Evolutionary conservation across 2,888 invertebrate genomes (phyloP).

Genomic region (Lasioglossum vierecki): DNA sequence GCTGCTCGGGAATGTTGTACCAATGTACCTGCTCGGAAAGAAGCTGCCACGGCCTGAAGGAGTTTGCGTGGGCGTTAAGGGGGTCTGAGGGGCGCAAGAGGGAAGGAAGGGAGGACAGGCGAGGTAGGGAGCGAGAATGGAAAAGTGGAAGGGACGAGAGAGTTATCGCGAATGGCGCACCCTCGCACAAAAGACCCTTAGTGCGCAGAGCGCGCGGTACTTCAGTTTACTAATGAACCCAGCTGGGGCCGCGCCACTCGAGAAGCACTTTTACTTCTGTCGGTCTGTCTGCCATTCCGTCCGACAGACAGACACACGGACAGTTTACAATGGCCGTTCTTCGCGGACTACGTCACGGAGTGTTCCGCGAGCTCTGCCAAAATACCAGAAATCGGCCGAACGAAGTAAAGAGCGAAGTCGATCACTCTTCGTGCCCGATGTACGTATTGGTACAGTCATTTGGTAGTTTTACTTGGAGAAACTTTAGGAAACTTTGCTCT

Average conservation of each 20-base stretch:
- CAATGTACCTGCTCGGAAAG: constrained; percentile 36
- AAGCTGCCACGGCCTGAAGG: constrained; percentile 34
- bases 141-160: constrained; percentile 57
- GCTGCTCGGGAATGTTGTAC: background rate
- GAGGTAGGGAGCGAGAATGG: constrained; percentile 39
- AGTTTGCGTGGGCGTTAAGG: background rate
- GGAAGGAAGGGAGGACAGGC: background rate
- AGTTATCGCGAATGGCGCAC: constrained; percentile 70
- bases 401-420: background rate
- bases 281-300: constrained; percentile 71
- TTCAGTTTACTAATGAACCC: constrained; percentile 80
- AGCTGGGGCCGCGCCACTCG: constrained; percentile 75
- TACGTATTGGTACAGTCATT: too few species aligned
- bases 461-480: too few species aligned
- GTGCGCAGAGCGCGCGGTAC: constrained; percentile 70
- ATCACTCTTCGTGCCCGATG: background rate
- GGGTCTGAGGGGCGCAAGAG: background rate
- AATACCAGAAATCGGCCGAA: background rate
- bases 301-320: constrained; percentile 63
- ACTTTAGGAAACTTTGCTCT: too few species aligned
- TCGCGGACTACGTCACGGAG: constrained; percentile 45
- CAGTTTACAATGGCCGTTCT: constrained; percentile 65
- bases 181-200: constrained; percentile 76
- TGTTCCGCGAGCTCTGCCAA: constrained; percentile 36
- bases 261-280: constrained; percentile 81